phyloP scores from a whole-genome alignment of 2,797 vertebrate genomes.

The Natrix natrix region DNA sequence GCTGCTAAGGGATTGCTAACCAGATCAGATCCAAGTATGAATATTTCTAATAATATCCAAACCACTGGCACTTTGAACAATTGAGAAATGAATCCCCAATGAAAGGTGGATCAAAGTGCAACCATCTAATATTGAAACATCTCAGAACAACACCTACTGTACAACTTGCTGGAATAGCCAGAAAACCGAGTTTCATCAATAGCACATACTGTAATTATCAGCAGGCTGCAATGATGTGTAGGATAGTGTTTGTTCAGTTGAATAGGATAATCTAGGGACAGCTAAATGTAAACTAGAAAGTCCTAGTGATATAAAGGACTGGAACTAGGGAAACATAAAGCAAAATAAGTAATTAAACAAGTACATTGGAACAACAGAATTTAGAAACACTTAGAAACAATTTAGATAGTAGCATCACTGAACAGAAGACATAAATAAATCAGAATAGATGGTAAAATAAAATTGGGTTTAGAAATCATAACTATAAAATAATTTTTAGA shows the following conservation, averaged over 20 bases:
- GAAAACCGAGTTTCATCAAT: not conserved
- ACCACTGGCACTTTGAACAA: not conserved
- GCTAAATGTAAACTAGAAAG: not conserved
- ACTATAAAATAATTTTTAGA: not conserved
- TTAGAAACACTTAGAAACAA: not conserved
- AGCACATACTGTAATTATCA: not conserved
- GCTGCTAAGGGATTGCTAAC: not conserved
- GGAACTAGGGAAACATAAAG: not conserved
- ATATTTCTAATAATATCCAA: not conserved
- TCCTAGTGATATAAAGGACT: not conserved
- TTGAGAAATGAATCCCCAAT: not conserved
- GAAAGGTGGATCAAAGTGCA: not conserved
- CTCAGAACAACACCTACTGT: not conserved
- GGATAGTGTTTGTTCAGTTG: not conserved
- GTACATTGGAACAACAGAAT: not conserved
- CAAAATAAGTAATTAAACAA: not conserved
- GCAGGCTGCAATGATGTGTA: not conserved
- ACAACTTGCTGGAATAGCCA: not conserved
- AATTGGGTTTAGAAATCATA: not conserved
- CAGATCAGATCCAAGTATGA: not conserved
- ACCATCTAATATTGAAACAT: not conserved
- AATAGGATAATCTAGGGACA: not conserved
- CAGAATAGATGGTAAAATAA: not conserved
- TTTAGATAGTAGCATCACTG: not conserved
- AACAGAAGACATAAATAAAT: not conserved